Evolutionary conservation across 2,888 invertebrate species (phyloP), one percentile per base, ranked within the genome.

Genomic region (Stenchaetothrips biformis): DNA sequence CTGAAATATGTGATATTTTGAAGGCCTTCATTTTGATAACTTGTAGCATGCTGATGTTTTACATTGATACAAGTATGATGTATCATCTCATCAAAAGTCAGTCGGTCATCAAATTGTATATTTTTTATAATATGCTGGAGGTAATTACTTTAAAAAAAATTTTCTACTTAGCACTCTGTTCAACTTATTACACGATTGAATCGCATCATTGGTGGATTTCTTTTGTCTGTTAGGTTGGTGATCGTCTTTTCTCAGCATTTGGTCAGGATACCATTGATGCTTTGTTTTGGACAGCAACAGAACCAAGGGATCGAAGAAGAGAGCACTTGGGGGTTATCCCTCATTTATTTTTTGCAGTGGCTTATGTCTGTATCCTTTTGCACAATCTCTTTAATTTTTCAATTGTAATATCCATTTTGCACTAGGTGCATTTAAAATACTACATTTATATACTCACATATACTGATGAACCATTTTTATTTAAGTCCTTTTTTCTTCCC

Each of bases 101-200:
- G 86, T 98, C 98, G 83, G 97, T 99, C 82, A 99, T 99, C 87
- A 99, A 99, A 86, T 89, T 99, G 83, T 99, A 99, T 86, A 98
- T 99, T 86, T 98, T 99, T 89, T 99, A 97, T 87, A 99, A 99
- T 87, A 99, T 99, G 98, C 88, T 99, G 81, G 99, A 99, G 89
- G 97, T 98, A 85, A 59, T 77, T 27, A 81, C 16, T 78, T 49
- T 77, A 48, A 78, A 47, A 78, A n/a, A 59, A 11, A 3, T 79
- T 0, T 47, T 11, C 18, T 2, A 62, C 47, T 59, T 74, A 74
- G 62, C 79, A 59, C 6, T 48, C 9, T 48, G 47, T 67, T 9
- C 77, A 18, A n/a, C 7, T 80, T 48, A 77, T n/a, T 25, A 9
- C 16, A 16, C 53, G 18, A 7, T 62, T 18, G 16, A 37, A 37